Percentiles rank a stretch among this genome's conserved stretches.
Evolutionary conservation across 2,888 invertebrate species (phyloP).

Genomic region (Vanessa cardui): DNA sequence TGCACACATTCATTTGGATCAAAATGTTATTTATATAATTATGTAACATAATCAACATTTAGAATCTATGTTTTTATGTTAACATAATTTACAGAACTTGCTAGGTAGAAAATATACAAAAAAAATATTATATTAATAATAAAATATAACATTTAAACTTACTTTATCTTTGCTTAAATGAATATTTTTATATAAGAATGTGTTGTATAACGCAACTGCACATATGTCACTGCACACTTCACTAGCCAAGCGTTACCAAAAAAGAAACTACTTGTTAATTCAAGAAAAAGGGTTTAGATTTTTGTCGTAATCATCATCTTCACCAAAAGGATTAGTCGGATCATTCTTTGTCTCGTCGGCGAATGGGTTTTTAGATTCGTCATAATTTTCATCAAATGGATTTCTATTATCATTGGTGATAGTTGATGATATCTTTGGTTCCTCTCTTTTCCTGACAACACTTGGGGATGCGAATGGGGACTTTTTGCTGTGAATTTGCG

Average conservation of each 20-base stretch:
- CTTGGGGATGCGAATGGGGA: slow-evolving; percentile 52
- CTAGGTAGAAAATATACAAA: too few species aligned
- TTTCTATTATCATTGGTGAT: slow-evolving; percentile 58
- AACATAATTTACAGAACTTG: too few species aligned
- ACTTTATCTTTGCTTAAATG: slow-evolving; percentile 1
- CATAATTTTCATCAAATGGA: slow-evolving; percentile 78
- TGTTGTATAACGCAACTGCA: not conserved
- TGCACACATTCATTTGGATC: too few species aligned
- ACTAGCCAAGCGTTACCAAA: not conserved
- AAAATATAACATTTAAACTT: not conserved
- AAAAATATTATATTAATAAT: not conserved
- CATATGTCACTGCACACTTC: not conserved
- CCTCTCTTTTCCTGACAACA: slow-evolving; percentile 41
- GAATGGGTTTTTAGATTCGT: slow-evolving; percentile 86
- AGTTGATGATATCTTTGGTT: slow-evolving; percentile 49
- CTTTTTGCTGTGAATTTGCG: slow-evolving; percentile 47
- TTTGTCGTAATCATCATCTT: slow-evolving; percentile 86
- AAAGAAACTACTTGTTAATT: slow-evolving; percentile 33
- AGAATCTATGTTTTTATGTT: too few species aligned
- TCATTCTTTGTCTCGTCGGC: slow-evolving; percentile 68
- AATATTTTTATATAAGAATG: not conserved
- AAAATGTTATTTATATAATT: too few species aligned
- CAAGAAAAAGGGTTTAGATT: slow-evolving; percentile 88
- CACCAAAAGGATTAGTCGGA: slow-evolving; percentile 83
- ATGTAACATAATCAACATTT: too few species aligned